These are phyloP conservation scores for Pachyseris speciosa DNA, from an alignment of 64 coral and sea anemone genomes.

Conservation along the genomic window DNA sequence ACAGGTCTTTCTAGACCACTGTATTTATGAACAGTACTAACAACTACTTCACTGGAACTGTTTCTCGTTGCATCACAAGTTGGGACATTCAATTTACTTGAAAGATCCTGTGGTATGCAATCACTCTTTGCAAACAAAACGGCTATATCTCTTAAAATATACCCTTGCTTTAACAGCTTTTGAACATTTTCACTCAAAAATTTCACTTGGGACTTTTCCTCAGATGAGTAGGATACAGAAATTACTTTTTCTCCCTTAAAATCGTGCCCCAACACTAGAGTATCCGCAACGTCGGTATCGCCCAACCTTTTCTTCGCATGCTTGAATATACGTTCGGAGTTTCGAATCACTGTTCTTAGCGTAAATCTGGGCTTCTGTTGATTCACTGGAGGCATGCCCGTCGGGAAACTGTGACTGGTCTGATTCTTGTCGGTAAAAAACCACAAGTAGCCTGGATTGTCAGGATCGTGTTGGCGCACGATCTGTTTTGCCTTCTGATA, in stretches of 20 bases:
- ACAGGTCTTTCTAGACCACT: conserved; percentile 71
- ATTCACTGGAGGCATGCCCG: conserved; percentile 19
- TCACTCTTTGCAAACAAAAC: background rate
- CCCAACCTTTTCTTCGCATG: background rate
- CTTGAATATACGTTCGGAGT: background rate
- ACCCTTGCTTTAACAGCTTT: background rate
- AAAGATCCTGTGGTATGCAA: background rate
- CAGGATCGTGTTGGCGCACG: background rate
- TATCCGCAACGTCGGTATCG: background rate
- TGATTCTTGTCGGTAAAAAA: conserved; percentile 38
- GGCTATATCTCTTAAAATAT: background rate
- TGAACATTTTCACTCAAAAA: background rate
- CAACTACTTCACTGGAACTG: background rate
- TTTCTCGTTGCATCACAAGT: background rate
- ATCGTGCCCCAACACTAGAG: conserved; percentile 18
- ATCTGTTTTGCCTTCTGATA: background rate
- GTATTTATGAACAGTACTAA: conserved; percentile 45
- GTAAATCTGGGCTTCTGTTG: background rate
- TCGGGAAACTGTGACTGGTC: background rate
- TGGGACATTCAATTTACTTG: background rate
- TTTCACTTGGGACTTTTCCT: background rate
- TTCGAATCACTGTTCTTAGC: conserved; percentile 38
- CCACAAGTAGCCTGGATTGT: conserved; percentile 49
- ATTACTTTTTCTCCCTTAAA: conserved; percentile 18
- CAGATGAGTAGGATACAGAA: fast-evolving